phyloP scores from a whole-genome alignment of 2,888 invertebrate species.

The Agrotis segetum region DNA sequence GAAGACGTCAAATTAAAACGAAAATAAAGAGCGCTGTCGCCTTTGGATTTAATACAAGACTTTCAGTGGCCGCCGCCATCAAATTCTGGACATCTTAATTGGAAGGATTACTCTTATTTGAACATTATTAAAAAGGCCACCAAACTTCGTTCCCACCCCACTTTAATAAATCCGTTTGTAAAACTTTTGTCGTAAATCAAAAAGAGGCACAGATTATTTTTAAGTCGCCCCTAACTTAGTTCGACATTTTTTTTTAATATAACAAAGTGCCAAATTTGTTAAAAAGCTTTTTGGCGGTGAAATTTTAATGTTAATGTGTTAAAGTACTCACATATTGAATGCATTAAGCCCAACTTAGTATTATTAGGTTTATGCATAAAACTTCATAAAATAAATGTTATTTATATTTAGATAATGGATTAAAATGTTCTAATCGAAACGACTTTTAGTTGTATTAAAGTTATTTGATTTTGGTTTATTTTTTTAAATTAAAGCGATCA shows the following conservation, averaged over 20 bases:
- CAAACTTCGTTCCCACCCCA: slow-evolving; percentile 38
- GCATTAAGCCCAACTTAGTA: slow-evolving; percentile 8
- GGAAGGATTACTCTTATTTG: slow-evolving; percentile 48
- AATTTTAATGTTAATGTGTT: slow-evolving; percentile 22
- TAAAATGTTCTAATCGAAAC: background rate
- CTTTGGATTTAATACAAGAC: slow-evolving; percentile 26
- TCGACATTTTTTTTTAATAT: slow-evolving; percentile 53
- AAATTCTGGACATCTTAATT: slow-evolving; percentile 49
- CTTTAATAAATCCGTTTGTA: slow-evolving; percentile 65
- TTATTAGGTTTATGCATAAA: slow-evolving; percentile 11
- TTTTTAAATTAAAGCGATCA: background rate
- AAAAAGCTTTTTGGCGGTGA: slow-evolving; percentile 47
- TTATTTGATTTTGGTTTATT: background rate
- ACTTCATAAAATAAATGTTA: background rate
- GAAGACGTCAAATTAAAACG: slow-evolving; percentile 19
- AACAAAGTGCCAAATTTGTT: slow-evolving; percentile 45
- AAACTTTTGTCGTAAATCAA: slow-evolving; percentile 71
- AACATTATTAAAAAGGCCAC: slow-evolving; percentile 53
- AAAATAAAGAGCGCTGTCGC: slow-evolving; percentile 8
- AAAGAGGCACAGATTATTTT: slow-evolving; percentile 66
- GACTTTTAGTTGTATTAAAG: background rate
- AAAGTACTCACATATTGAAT: slow-evolving; percentile 4
- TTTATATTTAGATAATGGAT: background rate
- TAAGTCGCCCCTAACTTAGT: slow-evolving; percentile 52
- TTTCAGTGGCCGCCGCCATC: slow-evolving; percentile 15